These are phyloP conservation scores for Mylabris phalerata DNA, from an alignment of 1,140 invertebrate genomes.

Conservation along the genomic window DNA sequence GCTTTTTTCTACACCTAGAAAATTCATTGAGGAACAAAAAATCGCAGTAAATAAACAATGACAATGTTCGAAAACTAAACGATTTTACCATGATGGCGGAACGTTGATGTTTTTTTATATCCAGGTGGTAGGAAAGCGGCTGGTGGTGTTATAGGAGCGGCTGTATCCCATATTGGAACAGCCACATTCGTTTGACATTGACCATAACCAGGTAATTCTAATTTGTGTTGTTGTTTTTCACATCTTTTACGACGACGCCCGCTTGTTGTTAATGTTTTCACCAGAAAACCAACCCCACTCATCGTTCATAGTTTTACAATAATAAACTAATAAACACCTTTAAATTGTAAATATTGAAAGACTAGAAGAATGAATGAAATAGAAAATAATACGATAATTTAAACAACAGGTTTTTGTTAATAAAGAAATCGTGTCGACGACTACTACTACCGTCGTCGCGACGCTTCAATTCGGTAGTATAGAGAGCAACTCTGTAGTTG, in stretches of 20 bases:
- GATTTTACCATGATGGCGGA: slow-evolving; percentile 8
- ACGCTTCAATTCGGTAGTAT: neutral
- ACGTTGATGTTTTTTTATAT: slow-evolving; percentile 14
- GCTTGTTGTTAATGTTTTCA: slow-evolving; percentile 60
- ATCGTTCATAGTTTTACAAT: slow-evolving; percentile 33
- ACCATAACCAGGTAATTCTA: slow-evolving; percentile 50
- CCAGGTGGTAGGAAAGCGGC: slow-evolving; percentile 48
- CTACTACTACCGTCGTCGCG: slow-evolving; percentile 7
- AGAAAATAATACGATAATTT: neutral
- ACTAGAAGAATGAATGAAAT: neutral
- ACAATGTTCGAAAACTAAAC: too few species aligned
- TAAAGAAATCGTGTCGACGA: slow-evolving; percentile 5
- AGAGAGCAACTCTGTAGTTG: too few species aligned
- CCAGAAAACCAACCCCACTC: slow-evolving; percentile 56
- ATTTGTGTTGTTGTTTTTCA: slow-evolving; percentile 52
- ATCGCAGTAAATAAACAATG: too few species aligned
- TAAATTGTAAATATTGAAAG: neutral
- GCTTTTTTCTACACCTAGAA: too few species aligned
- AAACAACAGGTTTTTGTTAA: slow-evolving; percentile 16
- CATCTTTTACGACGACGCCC: slow-evolving; percentile 52
- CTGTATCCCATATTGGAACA: slow-evolving; percentile 50
- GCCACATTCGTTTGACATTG: slow-evolving; percentile 49
- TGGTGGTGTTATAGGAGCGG: slow-evolving; percentile 58
- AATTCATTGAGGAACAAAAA: too few species aligned
- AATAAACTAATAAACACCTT: neutral